Conservation (phyloP, 2,888 invertebrate genomes). For the Andrena marginata region DNA sequence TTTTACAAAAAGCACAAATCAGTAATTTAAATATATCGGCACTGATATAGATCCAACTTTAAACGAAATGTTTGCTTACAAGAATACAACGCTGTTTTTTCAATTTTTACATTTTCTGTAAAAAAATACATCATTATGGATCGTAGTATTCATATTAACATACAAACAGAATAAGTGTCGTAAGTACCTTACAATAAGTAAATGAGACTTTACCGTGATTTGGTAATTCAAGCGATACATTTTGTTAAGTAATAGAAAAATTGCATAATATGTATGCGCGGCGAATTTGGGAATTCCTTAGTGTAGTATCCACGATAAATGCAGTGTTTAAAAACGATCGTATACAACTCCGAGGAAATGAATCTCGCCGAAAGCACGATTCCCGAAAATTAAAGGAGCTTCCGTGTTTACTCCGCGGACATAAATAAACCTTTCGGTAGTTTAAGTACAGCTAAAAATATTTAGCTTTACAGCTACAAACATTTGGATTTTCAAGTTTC, state of each 20-base stretch:
- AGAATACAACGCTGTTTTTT: slow-evolving; percentile 56
- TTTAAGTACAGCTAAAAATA: slow-evolving; percentile 51
- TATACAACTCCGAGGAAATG: slow-evolving; percentile 8
- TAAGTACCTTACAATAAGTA: slow-evolving; percentile 58
- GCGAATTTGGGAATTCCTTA: slow-evolving; percentile 10
- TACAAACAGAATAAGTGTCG: slow-evolving; percentile 44
- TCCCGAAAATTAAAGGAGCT: slow-evolving; percentile 10
- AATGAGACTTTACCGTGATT: slow-evolving; percentile 39
- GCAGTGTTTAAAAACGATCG: slow-evolving; percentile 23
- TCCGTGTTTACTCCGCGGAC: neutral
- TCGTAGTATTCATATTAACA: slow-evolving; percentile 51
- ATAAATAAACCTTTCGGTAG: slow-evolving; percentile 5
- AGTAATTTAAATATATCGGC: slow-evolving; percentile 40
- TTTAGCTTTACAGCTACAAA: slow-evolving; percentile 43
- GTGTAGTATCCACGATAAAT: slow-evolving; percentile 24
- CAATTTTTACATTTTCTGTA: slow-evolving; percentile 61
- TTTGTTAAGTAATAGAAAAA: slow-evolving; percentile 39
- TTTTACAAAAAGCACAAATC: slow-evolving; percentile 55
- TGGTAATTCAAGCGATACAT: slow-evolving; percentile 43
- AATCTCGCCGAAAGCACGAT: slow-evolving; percentile 20
- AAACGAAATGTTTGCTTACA: slow-evolving; percentile 49
- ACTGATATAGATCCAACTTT: slow-evolving; percentile 40
- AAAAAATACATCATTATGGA: slow-evolving; percentile 60
- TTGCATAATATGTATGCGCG: slow-evolving; percentile 23
- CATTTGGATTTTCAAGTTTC: slow-evolving; percentile 34